These are phyloP conservation scores for Glossosoma conforme DNA, from an alignment of 1,140 invertebrate genomes.

Conservation along the genomic window DNA sequence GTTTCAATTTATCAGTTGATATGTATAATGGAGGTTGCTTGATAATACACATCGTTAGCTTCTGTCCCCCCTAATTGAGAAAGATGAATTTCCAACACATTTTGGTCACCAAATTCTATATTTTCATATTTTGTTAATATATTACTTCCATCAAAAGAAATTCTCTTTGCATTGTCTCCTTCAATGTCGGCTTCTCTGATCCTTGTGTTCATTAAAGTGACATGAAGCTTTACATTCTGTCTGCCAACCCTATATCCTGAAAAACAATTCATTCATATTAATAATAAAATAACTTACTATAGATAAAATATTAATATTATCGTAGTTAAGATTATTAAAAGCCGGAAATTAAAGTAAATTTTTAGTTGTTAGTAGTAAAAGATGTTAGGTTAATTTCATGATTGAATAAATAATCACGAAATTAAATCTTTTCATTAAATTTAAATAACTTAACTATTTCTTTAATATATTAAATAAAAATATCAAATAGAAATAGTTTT, in stretches of 20 bases:
- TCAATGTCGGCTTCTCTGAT: slow-evolving; percentile 4
- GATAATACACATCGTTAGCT: slow-evolving; percentile 21
- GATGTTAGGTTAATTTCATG: no score
- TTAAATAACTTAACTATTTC: no score
- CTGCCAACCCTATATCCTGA: slow-evolving; percentile 9
- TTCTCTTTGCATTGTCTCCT: slow-evolving; percentile 11
- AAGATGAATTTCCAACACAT: slow-evolving; percentile 24
- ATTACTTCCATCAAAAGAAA: slow-evolving; percentile 24
- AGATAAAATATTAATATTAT: neutral
- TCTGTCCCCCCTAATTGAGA: slow-evolving; percentile 16
- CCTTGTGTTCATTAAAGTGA: slow-evolving; percentile 28
- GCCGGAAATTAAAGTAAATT: neutral
- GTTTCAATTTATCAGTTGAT: no score
- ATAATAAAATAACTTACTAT: neutral
- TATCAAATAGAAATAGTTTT: no score
- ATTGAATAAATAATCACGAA: no score
- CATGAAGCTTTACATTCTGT: slow-evolving; percentile 27
- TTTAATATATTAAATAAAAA: no score
- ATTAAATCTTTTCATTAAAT: no score
- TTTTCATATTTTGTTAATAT: slow-evolving; percentile 25
- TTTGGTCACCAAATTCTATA: slow-evolving; percentile 23
- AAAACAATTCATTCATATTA: slow-evolving; percentile 1
- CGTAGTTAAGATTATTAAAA: neutral
- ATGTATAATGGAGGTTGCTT: slow-evolving; percentile 15
- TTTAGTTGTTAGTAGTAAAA: no score